A percentile compares a stretch with the other conserved stretches of the same genome.
Evolutionary conservation across 2,797 vertebrate genomes (phyloP).

Genomic region (Mallotus villosus): DNA sequence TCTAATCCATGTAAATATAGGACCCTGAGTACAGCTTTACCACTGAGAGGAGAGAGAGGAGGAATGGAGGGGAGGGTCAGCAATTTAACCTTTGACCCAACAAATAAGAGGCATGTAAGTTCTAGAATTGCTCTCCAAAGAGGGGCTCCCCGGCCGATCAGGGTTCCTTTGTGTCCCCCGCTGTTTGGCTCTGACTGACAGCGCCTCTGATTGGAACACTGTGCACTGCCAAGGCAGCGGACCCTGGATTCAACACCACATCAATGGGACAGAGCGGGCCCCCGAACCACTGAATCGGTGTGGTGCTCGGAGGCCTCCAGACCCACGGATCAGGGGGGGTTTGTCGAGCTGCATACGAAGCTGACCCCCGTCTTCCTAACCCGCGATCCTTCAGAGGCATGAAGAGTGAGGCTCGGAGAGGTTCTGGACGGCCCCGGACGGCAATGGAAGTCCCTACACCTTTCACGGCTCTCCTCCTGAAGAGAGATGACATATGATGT

Average conservation of each 20-base stretch:
- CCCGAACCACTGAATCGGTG: constrained; percentile 39
- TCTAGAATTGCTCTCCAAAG: constrained; percentile 99
- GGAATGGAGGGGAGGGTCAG: constrained; percentile 85
- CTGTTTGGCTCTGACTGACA: constrained; percentile 90
- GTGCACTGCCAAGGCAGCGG: constrained; percentile 16
- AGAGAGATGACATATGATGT: constrained; percentile 25
- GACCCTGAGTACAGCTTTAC: constrained; percentile 92
- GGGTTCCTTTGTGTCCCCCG: constrained; percentile 84
- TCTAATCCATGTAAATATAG: constrained; percentile 99
- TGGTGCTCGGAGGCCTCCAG: constrained; percentile 26
- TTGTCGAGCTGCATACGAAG: not conserved
- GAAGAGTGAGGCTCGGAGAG: not conserved
- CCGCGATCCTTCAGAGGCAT: constrained; percentile 13
- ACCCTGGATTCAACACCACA: constrained; percentile 29
- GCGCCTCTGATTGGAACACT: constrained; percentile 67
- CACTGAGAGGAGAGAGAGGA: constrained; percentile 83
- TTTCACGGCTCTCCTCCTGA: constrained; percentile 9
- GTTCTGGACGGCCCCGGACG: not conserved
- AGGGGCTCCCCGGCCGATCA: constrained; percentile 92
- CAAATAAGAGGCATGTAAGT: constrained; percentile 99
- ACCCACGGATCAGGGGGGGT: not conserved
- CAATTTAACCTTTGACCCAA: constrained; percentile 99
- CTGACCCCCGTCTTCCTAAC: not conserved
- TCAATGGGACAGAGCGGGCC: constrained; percentile 31
- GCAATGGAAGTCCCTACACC: not conserved